Percentiles rank a stretch among this genome's conserved stretches.
Evolutionary conservation across 2,888 invertebrate genomes (phyloP).

Genomic region (Sylvicola fuscatus): DNA sequence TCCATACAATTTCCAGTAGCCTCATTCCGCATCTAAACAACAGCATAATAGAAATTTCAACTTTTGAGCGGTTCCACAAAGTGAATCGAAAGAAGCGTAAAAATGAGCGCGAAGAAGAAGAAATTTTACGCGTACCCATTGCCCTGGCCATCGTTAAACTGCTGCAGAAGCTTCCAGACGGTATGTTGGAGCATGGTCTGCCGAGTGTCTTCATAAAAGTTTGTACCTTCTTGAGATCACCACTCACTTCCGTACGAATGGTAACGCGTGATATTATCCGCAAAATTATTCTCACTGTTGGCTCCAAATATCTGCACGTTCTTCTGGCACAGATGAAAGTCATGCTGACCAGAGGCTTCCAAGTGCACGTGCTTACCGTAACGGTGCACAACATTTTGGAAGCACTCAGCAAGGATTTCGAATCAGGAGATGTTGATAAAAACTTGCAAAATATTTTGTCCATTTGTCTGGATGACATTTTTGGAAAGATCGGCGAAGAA

Average conservation of each 20-base stretch:
- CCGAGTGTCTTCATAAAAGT: slow-evolving; percentile 76
- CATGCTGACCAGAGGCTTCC: slow-evolving; percentile 71
- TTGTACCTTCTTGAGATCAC: slow-evolving; percentile 77
- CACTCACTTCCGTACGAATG: slow-evolving; percentile 66
- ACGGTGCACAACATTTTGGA: slow-evolving; percentile 70
- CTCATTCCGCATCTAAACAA: slow-evolving; percentile 66
- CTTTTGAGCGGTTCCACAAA: slow-evolving; percentile 57
- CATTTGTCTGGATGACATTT: slow-evolving; percentile 74
- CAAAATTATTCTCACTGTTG: slow-evolving; percentile 70
- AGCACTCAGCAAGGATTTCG: slow-evolving; percentile 45
- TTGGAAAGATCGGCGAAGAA: slow-evolving; percentile 73
- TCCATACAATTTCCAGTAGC: slow-evolving; percentile 43
- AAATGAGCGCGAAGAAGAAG: slow-evolving; percentile 68
- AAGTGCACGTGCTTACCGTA: slow-evolving; percentile 80
- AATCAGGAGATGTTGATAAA: slow-evolving; percentile 56
- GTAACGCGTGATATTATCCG: slow-evolving; percentile 78
- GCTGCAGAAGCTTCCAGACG: slow-evolving; percentile 64
- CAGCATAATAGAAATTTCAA: slow-evolving; percentile 43
- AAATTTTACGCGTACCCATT: slow-evolving; percentile 76
- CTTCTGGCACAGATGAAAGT: slow-evolving; percentile 63
- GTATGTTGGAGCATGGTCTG: slow-evolving; percentile 50
- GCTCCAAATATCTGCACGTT: slow-evolving; percentile 56
- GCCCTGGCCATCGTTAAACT: slow-evolving; percentile 84
- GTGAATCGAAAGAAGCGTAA: slow-evolving; percentile 46
- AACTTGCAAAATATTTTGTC: slow-evolving; percentile 58